These are phyloP conservation scores for Morpho deidamia DNA, from an alignment of 2,888 invertebrate genomes.

Conservation along the genomic window DNA sequence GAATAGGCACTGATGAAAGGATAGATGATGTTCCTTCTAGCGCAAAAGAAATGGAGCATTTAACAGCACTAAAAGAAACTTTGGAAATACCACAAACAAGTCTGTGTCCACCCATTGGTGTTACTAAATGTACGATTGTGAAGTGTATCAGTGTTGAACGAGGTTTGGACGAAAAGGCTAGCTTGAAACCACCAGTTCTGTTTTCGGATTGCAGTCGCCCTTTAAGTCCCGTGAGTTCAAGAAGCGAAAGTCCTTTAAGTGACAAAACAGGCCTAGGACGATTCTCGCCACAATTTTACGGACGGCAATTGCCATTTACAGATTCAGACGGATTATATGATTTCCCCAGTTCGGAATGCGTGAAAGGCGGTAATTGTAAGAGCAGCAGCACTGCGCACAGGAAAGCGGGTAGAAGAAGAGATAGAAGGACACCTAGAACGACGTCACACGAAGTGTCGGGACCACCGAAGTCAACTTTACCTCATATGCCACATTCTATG, in stretches of 20 bases:
- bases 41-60: conserved; percentile 79
- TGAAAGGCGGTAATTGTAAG: conserved; percentile 74
- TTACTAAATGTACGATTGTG: conserved; percentile 72
- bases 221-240: conserved; percentile 86
- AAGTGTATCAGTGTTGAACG: conserved; percentile 78
- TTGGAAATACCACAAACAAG: conserved; percentile 66
- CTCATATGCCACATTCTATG: conserved; percentile 73
- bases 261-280: conserved; percentile 83
- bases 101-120: conserved; percentile 66
- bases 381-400: conserved; percentile 72
- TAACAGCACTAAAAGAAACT: conserved; percentile 60
- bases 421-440: conserved; percentile 79
- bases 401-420: conserved; percentile 80
- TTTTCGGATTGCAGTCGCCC: conserved; percentile 79
- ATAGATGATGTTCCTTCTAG: conserved; percentile 85
- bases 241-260: conserved; percentile 88
- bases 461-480: conserved; percentile 76
- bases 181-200: conserved; percentile 66
- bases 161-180: conserved; percentile 66
- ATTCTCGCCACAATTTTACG: conserved; percentile 86
- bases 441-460: conserved; percentile 62
- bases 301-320: conserved; percentile 83
- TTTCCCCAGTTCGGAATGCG: conserved; percentile 86
- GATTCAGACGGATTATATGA: conserved; percentile 90
- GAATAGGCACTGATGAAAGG: conserved; percentile 87